phyloP scores from a whole-genome alignment of 2,113 vertebrate genomes.

The Chrysochloris asiatica region DNA sequence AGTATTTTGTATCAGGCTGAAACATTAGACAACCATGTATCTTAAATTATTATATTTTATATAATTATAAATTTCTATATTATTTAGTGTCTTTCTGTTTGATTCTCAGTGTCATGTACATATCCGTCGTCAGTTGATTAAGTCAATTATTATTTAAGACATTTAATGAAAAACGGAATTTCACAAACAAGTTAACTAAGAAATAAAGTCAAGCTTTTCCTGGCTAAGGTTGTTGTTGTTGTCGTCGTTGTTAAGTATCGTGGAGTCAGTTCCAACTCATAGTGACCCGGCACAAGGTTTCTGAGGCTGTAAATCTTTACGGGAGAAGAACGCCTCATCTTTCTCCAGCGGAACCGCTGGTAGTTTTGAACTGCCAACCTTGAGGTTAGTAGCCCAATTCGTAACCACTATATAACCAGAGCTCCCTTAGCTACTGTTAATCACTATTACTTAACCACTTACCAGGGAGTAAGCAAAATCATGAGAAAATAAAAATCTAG shows the following conservation, averaged over 20 bases:
- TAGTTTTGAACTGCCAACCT: too few species aligned
- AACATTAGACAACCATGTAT: neutral
- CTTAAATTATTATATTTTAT: neutral
- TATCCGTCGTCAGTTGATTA: neutral
- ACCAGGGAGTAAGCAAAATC: neutral
- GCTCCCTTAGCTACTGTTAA: neutral
- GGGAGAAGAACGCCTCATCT: too few species aligned
- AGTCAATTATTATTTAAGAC: neutral
- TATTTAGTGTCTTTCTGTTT: slow-evolving; percentile 13
- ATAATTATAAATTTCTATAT: slow-evolving; percentile 20
- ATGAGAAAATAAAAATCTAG: neutral
- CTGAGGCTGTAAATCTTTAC: too few species aligned
- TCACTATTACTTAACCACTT: slow-evolving; percentile 26
- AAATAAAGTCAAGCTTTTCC: neutral
- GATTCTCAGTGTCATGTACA: slow-evolving; percentile 2
- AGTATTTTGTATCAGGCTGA: neutral
- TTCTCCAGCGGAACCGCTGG: too few species aligned
- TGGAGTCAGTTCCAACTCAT: too few species aligned
- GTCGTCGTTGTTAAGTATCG: too few species aligned
- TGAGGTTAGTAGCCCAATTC: too few species aligned
- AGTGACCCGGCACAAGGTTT: too few species aligned
- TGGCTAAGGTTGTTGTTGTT: too few species aligned
- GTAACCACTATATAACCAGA: too few species aligned
- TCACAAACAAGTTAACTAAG: slow-evolving; percentile 1
- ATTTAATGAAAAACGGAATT: slow-evolving; percentile 43